Percentiles rank a stretch among this genome's conserved stretches.
phyloP scores from a whole-genome alignment of 2,113 vertebrate species.

The Chloroceryle aenea region DNA sequence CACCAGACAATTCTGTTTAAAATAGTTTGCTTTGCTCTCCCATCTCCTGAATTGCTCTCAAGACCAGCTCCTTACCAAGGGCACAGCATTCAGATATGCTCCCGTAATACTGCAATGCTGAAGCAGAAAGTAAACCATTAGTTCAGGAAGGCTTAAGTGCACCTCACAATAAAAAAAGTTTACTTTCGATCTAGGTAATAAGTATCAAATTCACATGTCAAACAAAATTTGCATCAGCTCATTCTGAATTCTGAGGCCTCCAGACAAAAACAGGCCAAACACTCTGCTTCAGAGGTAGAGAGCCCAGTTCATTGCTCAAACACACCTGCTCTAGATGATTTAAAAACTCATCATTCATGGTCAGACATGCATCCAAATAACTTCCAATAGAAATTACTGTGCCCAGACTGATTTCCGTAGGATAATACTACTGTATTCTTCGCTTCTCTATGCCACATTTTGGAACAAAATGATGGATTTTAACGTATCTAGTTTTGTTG shows the following conservation, averaged over 20 bases:
- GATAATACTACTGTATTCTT: not conserved
- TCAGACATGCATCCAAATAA: not conserved
- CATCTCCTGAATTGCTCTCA: not conserved
- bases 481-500: not conserved
- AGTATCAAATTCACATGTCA: not conserved
- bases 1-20: not conserved
- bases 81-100: not conserved
- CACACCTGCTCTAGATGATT: not conserved
- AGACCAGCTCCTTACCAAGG: not conserved
- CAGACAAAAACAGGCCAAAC: not conserved
- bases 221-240: not conserved
- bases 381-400: not conserved
- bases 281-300: accelerated
- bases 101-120: too few relatives aligned
- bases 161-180: not conserved
- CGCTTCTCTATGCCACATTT: not conserved
- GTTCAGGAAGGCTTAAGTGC: not conserved
- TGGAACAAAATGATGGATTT: not conserved
- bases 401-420: not conserved
- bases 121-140: not conserved
- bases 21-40: not conserved
- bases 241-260: not conserved
- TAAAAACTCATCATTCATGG: not conserved
- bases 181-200: not conserved
- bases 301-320: not conserved